Base-by-base conservation (phyloP, 2,888 invertebrate genomes). In the Polydrusus tereticollis region DNA sequence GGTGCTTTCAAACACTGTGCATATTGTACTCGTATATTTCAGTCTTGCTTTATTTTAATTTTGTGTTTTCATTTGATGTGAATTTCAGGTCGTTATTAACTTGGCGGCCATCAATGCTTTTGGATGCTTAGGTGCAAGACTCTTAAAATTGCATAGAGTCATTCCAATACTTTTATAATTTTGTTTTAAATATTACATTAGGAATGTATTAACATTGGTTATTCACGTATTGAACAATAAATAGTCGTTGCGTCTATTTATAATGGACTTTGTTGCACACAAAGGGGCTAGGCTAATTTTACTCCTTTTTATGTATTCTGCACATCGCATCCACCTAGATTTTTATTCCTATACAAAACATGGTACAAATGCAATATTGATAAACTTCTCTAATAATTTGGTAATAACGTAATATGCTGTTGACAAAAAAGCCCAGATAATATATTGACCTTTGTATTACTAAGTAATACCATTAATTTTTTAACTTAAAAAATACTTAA, bases 51-150 rank as follows among this genome's bases (percentile, higher is more conserved):
- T 76, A 64, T 78, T 80, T 82, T 80, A 80, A 78, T 81, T 65
- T 62, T 71, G 20, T 71, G 72, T 80, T 79, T 80, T 81, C 79
- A 76, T 79, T 81, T 78, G 77, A 80, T 81, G 74, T 81, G 77
- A 81, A 78, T 83, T 83, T 82, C 82, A 83, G 82, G 83, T 81
- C 83, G 82, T 80, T 83, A 81, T 81, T 83, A 82, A 78, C 74
- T 69, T 47, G 65, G 63, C 64, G 73, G 55, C 63, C 66, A 55
- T 69, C 71, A 63, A 64, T 71, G 65, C 64, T 65, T 68, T 69
- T 69, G 73, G 69, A 69, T 65, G 69, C 66, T 66, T 69, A 65
- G 62, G 41, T 45, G 66, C 71, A 59, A 52, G 65, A 58, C 70
- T 71, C 70, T 64, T 57, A 38, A 41, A 23, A 58, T 33, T 47